These are phyloP conservation scores for Circaetus cinerascens DNA, from an alignment of 2,113 vertebrate species.

Conservation along the genomic window DNA sequence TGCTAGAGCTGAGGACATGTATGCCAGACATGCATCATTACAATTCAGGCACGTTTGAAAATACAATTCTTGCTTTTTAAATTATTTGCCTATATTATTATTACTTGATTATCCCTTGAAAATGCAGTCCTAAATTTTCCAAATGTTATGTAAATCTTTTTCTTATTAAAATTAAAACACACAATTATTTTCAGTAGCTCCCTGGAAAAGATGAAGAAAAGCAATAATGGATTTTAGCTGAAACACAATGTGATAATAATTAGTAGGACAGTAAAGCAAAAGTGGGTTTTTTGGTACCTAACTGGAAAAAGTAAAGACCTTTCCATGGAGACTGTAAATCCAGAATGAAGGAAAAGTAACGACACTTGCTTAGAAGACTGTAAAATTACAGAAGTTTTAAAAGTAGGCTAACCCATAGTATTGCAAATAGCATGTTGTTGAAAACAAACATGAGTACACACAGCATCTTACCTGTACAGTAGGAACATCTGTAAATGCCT, in stretches of 20 bases:
- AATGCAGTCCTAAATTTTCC: not conserved
- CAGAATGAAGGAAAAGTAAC: not conserved
- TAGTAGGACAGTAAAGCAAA: not conserved
- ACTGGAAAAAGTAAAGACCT: not conserved
- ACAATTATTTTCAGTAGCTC: not conserved
- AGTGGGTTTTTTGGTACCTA: not conserved
- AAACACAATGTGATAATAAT: not conserved
- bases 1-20: not conserved
- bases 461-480: constrained; percentile 83
- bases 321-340: not conserved
- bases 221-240: not conserved
- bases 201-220: not conserved
- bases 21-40: not conserved
- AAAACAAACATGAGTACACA: not conserved
- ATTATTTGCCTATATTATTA: not conserved
- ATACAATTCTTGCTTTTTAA: not conserved
- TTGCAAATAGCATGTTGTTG: not conserved
- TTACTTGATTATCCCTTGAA: not conserved
- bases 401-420: not conserved
- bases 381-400: not conserved
- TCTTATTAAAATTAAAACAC: not conserved
- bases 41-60: not conserved
- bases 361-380: not conserved
- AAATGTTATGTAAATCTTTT: not conserved
- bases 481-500: constrained; percentile 93